Evolutionary conservation across 2,113 vertebrate genomes (phyloP), one percentile per base, ranked within the genome.

Genomic region (Psilopogon haemacephalus): DNA sequence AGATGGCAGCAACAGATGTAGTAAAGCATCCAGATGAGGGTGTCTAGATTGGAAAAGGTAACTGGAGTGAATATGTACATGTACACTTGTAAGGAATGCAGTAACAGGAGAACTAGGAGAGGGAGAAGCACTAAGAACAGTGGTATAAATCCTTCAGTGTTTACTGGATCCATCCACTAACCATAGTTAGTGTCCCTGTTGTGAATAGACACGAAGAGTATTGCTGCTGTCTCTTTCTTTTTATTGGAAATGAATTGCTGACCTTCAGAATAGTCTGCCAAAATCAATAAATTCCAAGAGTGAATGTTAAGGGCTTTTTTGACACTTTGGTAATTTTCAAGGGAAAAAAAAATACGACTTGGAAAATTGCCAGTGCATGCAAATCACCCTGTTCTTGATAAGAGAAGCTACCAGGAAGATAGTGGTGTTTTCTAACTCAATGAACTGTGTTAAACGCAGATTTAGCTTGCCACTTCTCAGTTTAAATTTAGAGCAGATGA

Each of bases 261-360:
- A 27, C 18, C 18, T 72, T 73, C 48, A 69, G 33, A 71, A 90
- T 89, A 69, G 52, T 65, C 35, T 73, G 50, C 38, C 4, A 1
- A 68, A 86, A 40, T 35, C 6, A 24, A 37, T 21, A 88, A 1
- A 28, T 76, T 89, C 21, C 24, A 42, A 33, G 44, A 37, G 23
- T 56, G 28, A 56, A 42, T 0, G 0, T 86, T 86, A 52, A 30
- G 0, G 2, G 33, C 0, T 0, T 1, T 54, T 59, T 74, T 88
- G 81, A 65, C 11, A 15, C 16, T 76, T 71, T 2, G 9, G 14
- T 80, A 55, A 30, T 73, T 93, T 65, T 70, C 52, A 81, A 42
- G 26, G 35, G 28, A 14, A 70, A 65, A 70, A 80, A 69, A 44
- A 23, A n/a, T n/a, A n/a, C 0, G 1, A 9, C 38, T n/a, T 73